Evolutionary conservation across 1,140 invertebrate species (phyloP).

Genomic region (Hesperophylax magnus): DNA sequence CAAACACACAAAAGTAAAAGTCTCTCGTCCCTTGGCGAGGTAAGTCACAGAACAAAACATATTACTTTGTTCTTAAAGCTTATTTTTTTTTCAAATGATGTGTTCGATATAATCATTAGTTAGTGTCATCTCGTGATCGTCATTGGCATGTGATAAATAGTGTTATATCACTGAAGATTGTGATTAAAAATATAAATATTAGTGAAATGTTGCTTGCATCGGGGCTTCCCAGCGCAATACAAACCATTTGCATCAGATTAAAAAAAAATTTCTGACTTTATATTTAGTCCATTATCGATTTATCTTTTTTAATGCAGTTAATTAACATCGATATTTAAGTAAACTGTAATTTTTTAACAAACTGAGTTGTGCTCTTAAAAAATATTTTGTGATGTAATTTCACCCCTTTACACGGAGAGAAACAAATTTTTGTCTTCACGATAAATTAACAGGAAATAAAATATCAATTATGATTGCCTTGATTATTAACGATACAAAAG

Average conservation of each 20-base stretch:
- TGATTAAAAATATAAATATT: background rate
- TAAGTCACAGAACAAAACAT: constrained; percentile 31
- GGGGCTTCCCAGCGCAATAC: background rate
- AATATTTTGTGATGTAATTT: too few relatives aligned
- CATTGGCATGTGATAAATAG: background rate
- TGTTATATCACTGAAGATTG: background rate
- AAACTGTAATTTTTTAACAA: too few relatives aligned
- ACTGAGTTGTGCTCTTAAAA: too few relatives aligned
- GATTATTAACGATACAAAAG: too few relatives aligned
- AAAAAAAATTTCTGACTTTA: background rate
- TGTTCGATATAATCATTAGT: background rate
- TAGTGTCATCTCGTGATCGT: constrained; percentile 22
- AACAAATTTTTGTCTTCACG: too few relatives aligned
- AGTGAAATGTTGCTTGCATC: background rate
- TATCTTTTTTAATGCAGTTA: background rate
- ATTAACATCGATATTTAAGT: background rate
- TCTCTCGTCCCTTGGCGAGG: constrained; percentile 48
- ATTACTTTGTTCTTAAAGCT: background rate
- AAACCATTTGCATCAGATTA: background rate
- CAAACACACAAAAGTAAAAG: constrained; percentile 33
- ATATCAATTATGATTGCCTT: too few relatives aligned
- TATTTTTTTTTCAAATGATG: constrained; percentile 5
- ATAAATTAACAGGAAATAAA: too few relatives aligned
- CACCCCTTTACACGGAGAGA: too few relatives aligned
- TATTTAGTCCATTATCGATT: background rate